A percentile compares a stretch with the other conserved stretches of the same genome.
Evolutionary conservation across 1,140 invertebrate species (phyloP).

Genomic region (Cyclargus thomasi): DNA sequence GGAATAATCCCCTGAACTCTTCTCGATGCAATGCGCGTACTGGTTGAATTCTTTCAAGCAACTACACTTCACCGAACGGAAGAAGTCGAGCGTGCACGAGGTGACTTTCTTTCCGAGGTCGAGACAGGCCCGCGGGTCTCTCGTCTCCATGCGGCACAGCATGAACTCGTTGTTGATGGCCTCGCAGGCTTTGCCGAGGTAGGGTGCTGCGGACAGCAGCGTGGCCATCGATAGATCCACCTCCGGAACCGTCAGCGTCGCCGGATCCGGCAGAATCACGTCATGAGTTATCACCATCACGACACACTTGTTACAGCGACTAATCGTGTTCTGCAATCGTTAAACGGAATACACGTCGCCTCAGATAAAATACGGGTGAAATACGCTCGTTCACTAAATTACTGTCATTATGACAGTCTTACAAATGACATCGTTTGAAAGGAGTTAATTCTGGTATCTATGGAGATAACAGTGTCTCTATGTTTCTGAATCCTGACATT

Average conservation of each 20-base stretch:
- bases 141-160: constrained; percentile 87
- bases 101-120: constrained; percentile 94
- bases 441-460: too few relatives aligned
- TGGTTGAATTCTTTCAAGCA: constrained; percentile 90
- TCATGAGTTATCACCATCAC: constrained; percentile 83
- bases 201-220: constrained; percentile 87
- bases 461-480: too few relatives aligned
- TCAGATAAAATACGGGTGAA: neutral
- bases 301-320: neutral
- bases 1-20: constrained; percentile 80
- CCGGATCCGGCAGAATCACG: constrained; percentile 82
- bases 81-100: constrained; percentile 90
- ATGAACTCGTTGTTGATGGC: constrained; percentile 94
- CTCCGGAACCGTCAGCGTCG: constrained; percentile 89
- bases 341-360: neutral
- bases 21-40: constrained; percentile 93
- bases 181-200: constrained; percentile 94
- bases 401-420: neutral
- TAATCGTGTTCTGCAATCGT: neutral
- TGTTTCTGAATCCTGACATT: too few relatives aligned
- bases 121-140: constrained; percentile 91
- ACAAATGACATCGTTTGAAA: neutral
- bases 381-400: neutral
- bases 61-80: constrained; percentile 87
- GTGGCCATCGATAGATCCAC: constrained; percentile 87